These are phyloP conservation scores for Epicampocera succincta DNA, from an alignment of 2,888 invertebrate species.

Conservation along the genomic window DNA sequence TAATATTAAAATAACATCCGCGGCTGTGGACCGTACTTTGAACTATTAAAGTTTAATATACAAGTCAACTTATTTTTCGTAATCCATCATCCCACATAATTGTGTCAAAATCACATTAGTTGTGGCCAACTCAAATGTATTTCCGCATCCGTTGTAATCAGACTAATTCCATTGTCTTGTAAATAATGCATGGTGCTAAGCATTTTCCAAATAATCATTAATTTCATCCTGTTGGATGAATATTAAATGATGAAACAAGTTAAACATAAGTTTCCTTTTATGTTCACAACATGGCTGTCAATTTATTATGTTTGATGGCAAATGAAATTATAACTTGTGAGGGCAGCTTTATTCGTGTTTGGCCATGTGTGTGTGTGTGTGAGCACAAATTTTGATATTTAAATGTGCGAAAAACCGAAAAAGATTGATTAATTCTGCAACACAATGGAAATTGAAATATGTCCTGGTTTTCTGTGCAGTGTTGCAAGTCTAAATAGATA, in stretches of 20 bases:
- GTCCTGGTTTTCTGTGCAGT: not conserved
- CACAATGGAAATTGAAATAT: conserved; percentile 3
- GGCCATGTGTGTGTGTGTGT: not conserved
- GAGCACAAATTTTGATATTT: conserved; percentile 24
- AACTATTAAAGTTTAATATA: too few species aligned
- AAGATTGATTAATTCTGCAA: conserved; percentile 38
- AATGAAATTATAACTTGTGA: conserved; percentile 26
- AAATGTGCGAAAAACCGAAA: conserved; percentile 15
- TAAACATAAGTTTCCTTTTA: conserved; percentile 34
- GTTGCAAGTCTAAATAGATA: too few species aligned
- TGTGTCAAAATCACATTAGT: not conserved
- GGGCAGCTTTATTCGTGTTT: not conserved
- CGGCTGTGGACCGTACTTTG: too few species aligned
- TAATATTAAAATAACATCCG: too few species aligned
- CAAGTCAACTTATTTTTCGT: too few species aligned
- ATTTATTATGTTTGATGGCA: conserved; percentile 18
- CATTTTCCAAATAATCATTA: conserved; percentile 34
- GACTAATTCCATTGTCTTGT: conserved; percentile 33
- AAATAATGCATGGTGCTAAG: conserved; percentile 22
- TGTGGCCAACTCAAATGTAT: not conserved
- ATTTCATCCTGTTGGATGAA: conserved; percentile 32
- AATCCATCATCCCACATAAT: not conserved
- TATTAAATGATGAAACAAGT: conserved; percentile 28
- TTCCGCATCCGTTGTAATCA: conserved; percentile 14
- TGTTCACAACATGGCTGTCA: conserved; percentile 25